These are phyloP conservation scores for Salticus scenicus DNA, from an alignment of 2,888 invertebrate genomes.

Conservation along the genomic window DNA sequence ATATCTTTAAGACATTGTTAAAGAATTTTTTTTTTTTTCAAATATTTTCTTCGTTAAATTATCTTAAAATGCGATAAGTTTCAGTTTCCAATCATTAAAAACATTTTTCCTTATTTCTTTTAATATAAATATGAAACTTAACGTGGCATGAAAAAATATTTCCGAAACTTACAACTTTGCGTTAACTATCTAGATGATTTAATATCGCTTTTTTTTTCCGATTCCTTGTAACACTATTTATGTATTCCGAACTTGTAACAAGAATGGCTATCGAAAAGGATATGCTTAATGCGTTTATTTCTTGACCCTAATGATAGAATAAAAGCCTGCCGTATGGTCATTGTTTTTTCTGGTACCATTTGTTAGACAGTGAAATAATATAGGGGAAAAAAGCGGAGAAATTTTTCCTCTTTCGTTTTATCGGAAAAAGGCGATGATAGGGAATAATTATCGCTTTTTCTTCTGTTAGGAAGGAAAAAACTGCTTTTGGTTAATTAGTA, in stretches of 20 bases:
- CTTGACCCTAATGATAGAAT: slow-evolving; percentile 12
- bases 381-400: background rate
- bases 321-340: background rate
- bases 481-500: background rate
- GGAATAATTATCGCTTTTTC: slow-evolving; percentile 5
- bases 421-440: background rate
- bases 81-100: no score
- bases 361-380: no score
- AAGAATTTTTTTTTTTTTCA: no score
- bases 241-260: background rate
- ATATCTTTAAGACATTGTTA: no score
- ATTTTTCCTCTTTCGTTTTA: background rate
- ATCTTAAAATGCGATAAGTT: no score
- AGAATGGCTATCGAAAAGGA: background rate
- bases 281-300: background rate
- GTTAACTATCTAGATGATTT: background rate
- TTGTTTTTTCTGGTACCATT: background rate
- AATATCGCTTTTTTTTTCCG: slow-evolving; percentile 7
- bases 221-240: background rate
- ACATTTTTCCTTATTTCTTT: no score
- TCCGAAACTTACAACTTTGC: no score
- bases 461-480: background rate
- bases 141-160: no score
- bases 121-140: no score
- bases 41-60: no score